These are phyloP conservation scores for Quadriops clusia DNA, from an alignment of 2,888 invertebrate genomes.

Conservation along the genomic window DNA sequence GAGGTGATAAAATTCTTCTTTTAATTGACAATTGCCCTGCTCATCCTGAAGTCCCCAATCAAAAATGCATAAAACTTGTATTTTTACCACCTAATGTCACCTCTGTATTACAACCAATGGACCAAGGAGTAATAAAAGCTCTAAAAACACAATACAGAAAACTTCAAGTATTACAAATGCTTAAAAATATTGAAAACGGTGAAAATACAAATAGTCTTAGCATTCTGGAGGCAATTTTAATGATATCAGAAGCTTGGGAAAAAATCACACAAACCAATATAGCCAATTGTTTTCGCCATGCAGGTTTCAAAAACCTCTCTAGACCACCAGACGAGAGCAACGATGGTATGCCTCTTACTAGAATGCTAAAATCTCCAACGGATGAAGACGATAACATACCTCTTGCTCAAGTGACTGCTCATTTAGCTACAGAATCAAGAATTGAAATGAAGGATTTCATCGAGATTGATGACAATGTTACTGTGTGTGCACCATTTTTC, in stretches of 20 bases:
- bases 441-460: constrained; percentile 18
- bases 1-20: too few species aligned
- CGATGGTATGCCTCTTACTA: constrained; percentile 19
- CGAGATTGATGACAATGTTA: constrained; percentile 18
- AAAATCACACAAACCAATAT: constrained; percentile 19
- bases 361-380: constrained; percentile 16
- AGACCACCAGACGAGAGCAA: constrained; percentile 9
- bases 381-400: constrained; percentile 19
- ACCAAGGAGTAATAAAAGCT: too few species aligned
- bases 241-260: constrained; percentile 23
- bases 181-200: too few species aligned
- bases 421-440: constrained; percentile 16
- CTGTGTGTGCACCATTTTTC: constrained; percentile 17
- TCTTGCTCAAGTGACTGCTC: constrained; percentile 17
- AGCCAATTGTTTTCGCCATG: constrained; percentile 21
- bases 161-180: too few species aligned
- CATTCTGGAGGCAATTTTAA: constrained; percentile 21
- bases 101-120: too few species aligned
- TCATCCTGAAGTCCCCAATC: too few species aligned
- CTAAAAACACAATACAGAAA: too few species aligned
- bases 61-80: too few species aligned
- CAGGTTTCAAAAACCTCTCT: constrained; percentile 21
- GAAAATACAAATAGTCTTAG: constrained; percentile 8
- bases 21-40: too few species aligned
- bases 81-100: too few species aligned